Conservation (phyloP, 2,888 invertebrate species). For the Chrysolina oricalcia region DNA sequence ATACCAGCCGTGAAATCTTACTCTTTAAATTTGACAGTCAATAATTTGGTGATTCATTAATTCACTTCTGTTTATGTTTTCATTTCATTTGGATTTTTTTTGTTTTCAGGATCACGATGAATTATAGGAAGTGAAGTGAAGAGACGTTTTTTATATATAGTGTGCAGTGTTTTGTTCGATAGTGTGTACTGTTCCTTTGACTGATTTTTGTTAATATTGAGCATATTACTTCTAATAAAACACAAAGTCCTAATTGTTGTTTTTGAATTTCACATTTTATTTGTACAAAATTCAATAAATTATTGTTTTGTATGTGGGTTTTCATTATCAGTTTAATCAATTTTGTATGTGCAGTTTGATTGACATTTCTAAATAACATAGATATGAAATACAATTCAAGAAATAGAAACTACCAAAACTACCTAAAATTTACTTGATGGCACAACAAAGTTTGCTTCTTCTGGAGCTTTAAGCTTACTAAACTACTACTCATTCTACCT, state of each 20-base stretch:
- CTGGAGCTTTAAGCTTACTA: no score
- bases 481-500: no score
- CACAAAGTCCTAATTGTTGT: conserved; percentile 59
- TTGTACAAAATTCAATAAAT: conserved; percentile 63
- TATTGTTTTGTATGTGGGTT: conserved; percentile 58
- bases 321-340: conserved; percentile 39
- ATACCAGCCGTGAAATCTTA: no score
- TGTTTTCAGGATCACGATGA: conserved; percentile 71
- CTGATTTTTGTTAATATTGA: conserved; percentile 70
- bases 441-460: no score
- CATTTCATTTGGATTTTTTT: conserved; percentile 50
- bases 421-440: no score
- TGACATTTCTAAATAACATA: no score
- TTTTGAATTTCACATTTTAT: conserved; percentile 57
- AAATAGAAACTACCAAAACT: no score
- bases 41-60: no score
- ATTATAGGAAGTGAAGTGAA: conserved; percentile 71
- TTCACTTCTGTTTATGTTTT: conserved; percentile 18
- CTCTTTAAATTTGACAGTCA: no score
- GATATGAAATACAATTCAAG: no score
- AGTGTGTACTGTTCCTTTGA: conserved; percentile 70
- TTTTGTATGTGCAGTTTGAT: no score
- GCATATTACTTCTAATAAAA: conserved; percentile 67
- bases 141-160: conserved; percentile 69
- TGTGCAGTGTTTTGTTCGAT: conserved; percentile 70